Conservation (phyloP, 2,797 vertebrate genomes). For the Pangasius mekongensis region DNA sequence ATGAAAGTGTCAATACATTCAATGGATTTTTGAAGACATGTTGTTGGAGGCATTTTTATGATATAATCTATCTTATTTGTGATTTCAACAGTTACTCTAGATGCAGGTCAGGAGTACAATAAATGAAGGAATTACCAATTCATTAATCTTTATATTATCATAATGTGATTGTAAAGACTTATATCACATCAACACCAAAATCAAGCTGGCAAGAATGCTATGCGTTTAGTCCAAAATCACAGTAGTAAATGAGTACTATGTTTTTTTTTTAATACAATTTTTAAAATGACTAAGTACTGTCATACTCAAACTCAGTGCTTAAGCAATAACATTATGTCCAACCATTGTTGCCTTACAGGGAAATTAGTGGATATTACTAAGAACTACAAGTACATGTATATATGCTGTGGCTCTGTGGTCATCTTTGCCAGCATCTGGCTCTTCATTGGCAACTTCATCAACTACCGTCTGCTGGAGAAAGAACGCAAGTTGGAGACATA, state of each 20-base stretch:
- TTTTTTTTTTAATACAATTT: not conserved
- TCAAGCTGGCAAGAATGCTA: not conserved
- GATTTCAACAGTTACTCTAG: not conserved
- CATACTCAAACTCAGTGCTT: not conserved
- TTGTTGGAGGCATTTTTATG: not conserved
- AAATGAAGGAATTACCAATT: not conserved
- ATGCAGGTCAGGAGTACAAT: not conserved
- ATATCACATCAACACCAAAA: not conserved
- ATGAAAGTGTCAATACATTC: not conserved
- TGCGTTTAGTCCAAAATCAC: not conserved
- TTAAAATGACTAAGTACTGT: not conserved
- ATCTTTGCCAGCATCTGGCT: conserved; percentile 88
- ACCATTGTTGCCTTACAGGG: conserved; percentile 78
- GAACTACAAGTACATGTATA: conserved; percentile 93
- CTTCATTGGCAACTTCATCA: conserved; percentile 92
- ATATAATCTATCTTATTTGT: not conserved
- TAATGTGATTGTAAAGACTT: not conserved
- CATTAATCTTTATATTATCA: not conserved
- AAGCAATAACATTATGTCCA: conserved; percentile 50
- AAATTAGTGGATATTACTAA: conserved; percentile 90
- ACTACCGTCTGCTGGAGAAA: conserved; percentile 89
- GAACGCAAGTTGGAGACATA: conserved; percentile 81
- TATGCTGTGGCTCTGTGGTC: conserved; percentile 86
- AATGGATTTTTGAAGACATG: not conserved
- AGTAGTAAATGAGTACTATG: not conserved